Evolutionary conservation across 1,140 invertebrate genomes (phyloP).

Genomic region (Heliothis subflexa): DNA sequence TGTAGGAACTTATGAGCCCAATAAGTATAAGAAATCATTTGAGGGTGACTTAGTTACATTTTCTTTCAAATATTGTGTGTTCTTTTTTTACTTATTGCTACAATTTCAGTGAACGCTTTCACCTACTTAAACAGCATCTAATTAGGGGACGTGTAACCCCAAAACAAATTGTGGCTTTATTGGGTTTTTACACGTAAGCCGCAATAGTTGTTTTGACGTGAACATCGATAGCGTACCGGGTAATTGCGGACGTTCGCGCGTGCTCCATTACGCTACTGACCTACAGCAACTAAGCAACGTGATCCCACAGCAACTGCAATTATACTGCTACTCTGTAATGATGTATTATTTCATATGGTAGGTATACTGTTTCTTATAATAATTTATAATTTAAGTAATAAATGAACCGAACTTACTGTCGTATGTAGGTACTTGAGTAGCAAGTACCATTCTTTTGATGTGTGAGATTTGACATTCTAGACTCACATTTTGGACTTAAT

Average conservation of each 20-base stretch:
- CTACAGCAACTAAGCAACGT: slow-evolving; percentile 14
- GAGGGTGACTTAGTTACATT: no score
- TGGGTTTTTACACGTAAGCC: not conserved
- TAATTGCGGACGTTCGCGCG: slow-evolving; percentile 46
- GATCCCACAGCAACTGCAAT: slow-evolving; percentile 12
- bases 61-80: no score
- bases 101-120: no score
- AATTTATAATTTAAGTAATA: not conserved
- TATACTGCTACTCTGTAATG: not conserved
- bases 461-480: no score
- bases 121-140: not conserved
- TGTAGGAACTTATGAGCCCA: no score
- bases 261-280: slow-evolving; percentile 42
- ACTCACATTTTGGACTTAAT: no score
- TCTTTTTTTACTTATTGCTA: no score
- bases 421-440: no score
- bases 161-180: not conserved
- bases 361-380: not conserved
- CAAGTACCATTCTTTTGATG: no score
- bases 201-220: not conserved
- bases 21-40: no score
- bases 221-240: slow-evolving; percentile 19
- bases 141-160: not conserved
- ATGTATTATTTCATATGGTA: not conserved
- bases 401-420: no score